Evolutionary conservation across 2,113 vertebrate species (phyloP).

Genomic region (Grammatotria lemairii): DNA sequence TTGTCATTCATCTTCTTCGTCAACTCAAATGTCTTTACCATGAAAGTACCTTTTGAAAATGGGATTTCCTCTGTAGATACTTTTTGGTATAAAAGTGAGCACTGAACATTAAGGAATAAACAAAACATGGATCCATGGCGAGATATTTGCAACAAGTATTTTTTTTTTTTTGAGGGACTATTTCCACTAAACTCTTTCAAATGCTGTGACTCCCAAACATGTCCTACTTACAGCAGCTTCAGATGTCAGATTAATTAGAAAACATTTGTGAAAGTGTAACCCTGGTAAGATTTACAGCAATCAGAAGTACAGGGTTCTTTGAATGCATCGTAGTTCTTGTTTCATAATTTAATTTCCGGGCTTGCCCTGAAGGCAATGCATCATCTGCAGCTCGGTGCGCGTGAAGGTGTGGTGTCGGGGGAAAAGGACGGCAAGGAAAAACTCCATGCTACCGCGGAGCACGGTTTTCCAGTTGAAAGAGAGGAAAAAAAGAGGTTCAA

Average conservation of each 20-base stretch:
- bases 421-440: no score
- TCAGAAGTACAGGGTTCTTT: no score
- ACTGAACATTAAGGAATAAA: background rate
- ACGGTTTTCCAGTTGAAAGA: background rate
- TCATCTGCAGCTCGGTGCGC: no score
- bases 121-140: background rate
- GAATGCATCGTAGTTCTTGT: no score
- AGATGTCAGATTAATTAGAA: background rate
- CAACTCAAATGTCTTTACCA: background rate
- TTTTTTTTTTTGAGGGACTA: background rate
- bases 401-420: no score
- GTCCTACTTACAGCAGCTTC: slow-evolving; percentile 31
- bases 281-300: no score
- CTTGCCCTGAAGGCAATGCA: no score
- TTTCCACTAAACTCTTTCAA: background rate
- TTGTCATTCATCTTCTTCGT: background rate
- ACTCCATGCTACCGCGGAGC: no score
- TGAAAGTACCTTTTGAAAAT: background rate
- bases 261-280: background rate
- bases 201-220: background rate
- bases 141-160: background rate
- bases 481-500: background rate
- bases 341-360: no score
- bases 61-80: background rate
- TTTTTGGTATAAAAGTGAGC: background rate